These are phyloP conservation scores for Acrocephalus arundinaceus DNA, from an alignment of 2,113 vertebrate species.

Conservation along the genomic window DNA sequence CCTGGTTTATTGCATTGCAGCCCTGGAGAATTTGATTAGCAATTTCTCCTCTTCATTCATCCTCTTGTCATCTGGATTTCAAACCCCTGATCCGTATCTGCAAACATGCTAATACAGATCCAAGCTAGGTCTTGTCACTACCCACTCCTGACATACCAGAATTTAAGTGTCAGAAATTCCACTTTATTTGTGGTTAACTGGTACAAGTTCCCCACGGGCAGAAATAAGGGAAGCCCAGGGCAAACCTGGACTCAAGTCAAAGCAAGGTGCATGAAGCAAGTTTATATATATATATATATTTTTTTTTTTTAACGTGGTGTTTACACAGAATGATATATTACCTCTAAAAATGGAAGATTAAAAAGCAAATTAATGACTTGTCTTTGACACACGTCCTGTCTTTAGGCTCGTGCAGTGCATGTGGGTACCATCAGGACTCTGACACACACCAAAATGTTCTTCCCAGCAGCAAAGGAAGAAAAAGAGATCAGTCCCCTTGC, in stretches of 20 bases:
- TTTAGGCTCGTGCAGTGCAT: fast-evolving
- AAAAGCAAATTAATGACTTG: background rate
- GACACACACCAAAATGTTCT: background rate
- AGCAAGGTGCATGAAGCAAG: background rate
- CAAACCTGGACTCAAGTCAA: background rate
- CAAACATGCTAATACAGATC: constrained; percentile 6
- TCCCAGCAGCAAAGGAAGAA: background rate
- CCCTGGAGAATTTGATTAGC: constrained; percentile 31
- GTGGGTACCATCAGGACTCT: background rate
- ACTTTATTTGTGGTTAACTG: background rate
- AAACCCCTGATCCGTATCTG: background rate
- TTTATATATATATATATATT: background rate
- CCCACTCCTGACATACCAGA: background rate
- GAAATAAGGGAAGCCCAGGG: background rate
- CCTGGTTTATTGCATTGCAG: constrained; percentile 20
- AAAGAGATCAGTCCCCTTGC: background rate
- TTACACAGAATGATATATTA: background rate
- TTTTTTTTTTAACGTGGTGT: background rate
- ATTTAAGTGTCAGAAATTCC: background rate
- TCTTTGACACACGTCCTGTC: background rate
- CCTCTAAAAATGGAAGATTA: background rate
- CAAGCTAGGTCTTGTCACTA: background rate
- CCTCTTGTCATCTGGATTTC: background rate
- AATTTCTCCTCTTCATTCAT: constrained; percentile 40
- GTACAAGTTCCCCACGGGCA: background rate